Percentiles rank a stretch among this genome's conserved stretches.
These are phyloP conservation scores for Podiceps cristatus DNA, from an alignment of 2,113 vertebrate genomes.

Conservation along the genomic window DNA sequence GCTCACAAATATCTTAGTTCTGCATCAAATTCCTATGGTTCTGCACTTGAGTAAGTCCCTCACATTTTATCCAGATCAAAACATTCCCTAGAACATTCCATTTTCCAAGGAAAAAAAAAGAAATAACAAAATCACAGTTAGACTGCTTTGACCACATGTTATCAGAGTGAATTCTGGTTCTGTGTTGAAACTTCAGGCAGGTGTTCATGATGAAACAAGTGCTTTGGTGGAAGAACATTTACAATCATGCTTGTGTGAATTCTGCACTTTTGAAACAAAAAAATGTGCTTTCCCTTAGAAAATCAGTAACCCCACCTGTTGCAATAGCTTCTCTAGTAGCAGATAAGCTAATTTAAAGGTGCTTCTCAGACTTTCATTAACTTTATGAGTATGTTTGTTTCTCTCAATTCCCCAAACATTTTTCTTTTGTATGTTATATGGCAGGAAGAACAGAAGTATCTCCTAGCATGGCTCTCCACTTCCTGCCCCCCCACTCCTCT, in stretches of 20 bases:
- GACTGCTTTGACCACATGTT: neutral
- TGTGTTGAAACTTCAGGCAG: neutral
- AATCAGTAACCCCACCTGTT: neutral
- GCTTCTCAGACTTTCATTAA: neutral
- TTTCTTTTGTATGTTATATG: neutral
- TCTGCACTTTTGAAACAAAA: neutral
- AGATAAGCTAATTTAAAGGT: neutral
- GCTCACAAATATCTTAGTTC: neutral
- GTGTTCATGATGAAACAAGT: neutral
- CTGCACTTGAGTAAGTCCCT: neutral
- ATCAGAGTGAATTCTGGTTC: neutral
- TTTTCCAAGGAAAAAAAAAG: neutral
- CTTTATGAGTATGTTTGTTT: neutral
- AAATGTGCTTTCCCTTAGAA: neutral
- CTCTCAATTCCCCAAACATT: neutral
- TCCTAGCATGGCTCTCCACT: fast-evolving
- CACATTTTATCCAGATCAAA: neutral
- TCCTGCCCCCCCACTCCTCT: neutral
- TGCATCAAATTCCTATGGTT: neutral
- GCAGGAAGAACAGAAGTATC: neutral
- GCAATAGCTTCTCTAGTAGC: neutral
- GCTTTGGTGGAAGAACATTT: neutral
- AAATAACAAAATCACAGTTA: neutral
- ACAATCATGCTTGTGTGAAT: neutral
- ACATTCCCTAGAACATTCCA: neutral